These are phyloP conservation scores for Antheraea assamensis DNA, from an alignment of 2,888 invertebrate genomes.

Conservation along the genomic window DNA sequence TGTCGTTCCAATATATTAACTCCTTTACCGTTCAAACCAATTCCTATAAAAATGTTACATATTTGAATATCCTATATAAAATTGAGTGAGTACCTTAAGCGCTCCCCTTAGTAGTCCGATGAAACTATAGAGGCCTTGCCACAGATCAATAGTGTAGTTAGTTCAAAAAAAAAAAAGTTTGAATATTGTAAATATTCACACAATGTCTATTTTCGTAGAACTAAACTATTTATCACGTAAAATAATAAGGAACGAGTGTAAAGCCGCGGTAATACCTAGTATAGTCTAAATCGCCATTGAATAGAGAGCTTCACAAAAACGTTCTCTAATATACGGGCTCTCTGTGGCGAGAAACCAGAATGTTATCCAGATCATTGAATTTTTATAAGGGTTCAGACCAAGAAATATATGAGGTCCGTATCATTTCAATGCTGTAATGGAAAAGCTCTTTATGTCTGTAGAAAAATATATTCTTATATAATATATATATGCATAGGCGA, in stretches of 20 bases:
- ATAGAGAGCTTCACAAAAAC: conserved; percentile 1
- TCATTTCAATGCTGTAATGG: conserved; percentile 7
- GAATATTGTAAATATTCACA: too few relatives aligned
- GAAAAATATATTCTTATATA: neutral
- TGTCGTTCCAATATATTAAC: too few relatives aligned
- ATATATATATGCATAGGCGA: neutral
- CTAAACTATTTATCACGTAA: too few relatives aligned
- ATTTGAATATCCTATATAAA: too few relatives aligned
- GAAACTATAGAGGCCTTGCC: too few relatives aligned
- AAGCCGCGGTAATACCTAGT: neutral
- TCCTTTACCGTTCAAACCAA: too few relatives aligned
- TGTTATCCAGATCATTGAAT: conserved; percentile 16
- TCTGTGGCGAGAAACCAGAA: neutral
- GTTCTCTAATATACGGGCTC: conserved; percentile 4
- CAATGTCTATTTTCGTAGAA: too few relatives aligned
- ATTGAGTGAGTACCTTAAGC: too few relatives aligned
- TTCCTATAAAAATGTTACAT: too few relatives aligned
- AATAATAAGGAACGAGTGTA: neutral
- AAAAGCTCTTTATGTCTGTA: neutral
- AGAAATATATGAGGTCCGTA: conserved; percentile 9
- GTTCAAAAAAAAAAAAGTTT: too few relatives aligned
- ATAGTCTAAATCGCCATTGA: neutral
- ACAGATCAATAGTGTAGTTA: too few relatives aligned
- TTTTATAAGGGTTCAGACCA: conserved; percentile 11
- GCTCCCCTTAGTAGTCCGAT: too few relatives aligned